A percentile compares a stretch with the other conserved stretches of the same genome.
Evolutionary conservation across 2,797 vertebrate species (phyloP).

Genomic region (Acrossocheilus wenchowensis): DNA sequence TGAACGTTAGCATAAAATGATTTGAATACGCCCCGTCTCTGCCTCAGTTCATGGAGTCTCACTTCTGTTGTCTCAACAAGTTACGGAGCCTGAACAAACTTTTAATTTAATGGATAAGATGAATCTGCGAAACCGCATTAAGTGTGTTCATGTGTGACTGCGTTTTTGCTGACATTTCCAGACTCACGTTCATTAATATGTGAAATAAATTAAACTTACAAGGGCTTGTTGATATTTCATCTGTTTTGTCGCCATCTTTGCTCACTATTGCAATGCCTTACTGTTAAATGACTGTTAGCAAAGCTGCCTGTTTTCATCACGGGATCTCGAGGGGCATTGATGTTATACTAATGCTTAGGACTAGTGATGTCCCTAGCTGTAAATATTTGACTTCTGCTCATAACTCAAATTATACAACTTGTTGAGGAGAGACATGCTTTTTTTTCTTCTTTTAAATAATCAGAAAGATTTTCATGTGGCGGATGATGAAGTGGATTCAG

Average conservation of each 20-base stretch:
- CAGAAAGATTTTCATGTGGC: neutral
- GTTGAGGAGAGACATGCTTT: neutral
- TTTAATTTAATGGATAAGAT: constrained; percentile 76
- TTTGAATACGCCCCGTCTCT: constrained; percentile 56
- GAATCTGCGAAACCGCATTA: constrained; percentile 79
- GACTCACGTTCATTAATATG: constrained; percentile 81
- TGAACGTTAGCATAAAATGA: constrained; percentile 60
- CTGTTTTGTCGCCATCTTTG: constrained; percentile 55
- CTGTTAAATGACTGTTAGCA: constrained; percentile 25
- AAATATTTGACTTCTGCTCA: neutral
- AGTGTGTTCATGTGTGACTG: constrained; percentile 83
- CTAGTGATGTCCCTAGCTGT: neutral
- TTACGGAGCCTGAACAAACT: constrained; percentile 69
- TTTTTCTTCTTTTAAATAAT: neutral
- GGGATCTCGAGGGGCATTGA: neutral
- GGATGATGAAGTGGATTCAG: neutral
- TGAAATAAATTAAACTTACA: constrained; percentile 81
- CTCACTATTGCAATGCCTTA: constrained; percentile 41
- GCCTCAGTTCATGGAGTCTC: constrained; percentile 63
- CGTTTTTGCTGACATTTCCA: constrained; percentile 83
- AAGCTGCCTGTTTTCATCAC: neutral
- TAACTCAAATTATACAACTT: neutral
- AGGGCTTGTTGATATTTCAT: constrained; percentile 80
- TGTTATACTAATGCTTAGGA: neutral
- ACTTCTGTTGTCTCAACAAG: constrained; percentile 69